Evolutionary conservation across 2,888 invertebrate genomes (phyloP).

Genomic region (Eubasilissa splendida): DNA sequence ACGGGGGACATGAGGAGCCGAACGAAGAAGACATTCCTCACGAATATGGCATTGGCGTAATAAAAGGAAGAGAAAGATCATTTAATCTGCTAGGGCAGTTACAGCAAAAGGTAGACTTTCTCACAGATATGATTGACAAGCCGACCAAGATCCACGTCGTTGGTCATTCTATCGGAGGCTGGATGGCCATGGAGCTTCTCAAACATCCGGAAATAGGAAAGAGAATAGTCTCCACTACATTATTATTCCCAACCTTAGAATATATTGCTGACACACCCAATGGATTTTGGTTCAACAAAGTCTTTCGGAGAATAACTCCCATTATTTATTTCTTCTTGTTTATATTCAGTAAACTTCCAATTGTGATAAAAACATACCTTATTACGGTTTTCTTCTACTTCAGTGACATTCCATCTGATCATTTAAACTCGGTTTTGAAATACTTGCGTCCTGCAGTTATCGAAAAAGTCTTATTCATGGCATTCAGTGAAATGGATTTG

Average conservation of each 20-base stretch:
- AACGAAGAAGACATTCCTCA: constrained; percentile 69
- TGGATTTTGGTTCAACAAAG: constrained; percentile 79
- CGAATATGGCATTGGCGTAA: constrained; percentile 60
- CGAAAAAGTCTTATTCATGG: constrained; percentile 79
- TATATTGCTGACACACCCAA: constrained; percentile 83
- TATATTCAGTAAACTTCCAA: constrained; percentile 74
- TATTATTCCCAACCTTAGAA: constrained; percentile 92
- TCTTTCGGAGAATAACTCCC: constrained; percentile 68
- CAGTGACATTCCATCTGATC: constrained; percentile 65
- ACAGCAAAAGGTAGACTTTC: constrained; percentile 84
- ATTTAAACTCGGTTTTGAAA: constrained; percentile 69
- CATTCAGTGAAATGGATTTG: constrained; percentile 85
- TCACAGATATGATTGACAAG: constrained; percentile 80
- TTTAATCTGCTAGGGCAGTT: constrained; percentile 87
- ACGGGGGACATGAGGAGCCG: constrained; percentile 83
- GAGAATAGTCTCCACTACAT: constrained; percentile 76
- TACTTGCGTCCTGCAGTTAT: constrained; percentile 75
- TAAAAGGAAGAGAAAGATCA: constrained; percentile 73
- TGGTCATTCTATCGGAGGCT: constrained; percentile 93
- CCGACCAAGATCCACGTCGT: constrained; percentile 85
- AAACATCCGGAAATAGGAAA: constrained; percentile 73
- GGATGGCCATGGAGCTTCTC: constrained; percentile 84
- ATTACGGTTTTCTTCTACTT: constrained; percentile 73
- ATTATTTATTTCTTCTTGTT: constrained; percentile 65
- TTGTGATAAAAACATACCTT: constrained; percentile 68